Conservation (phyloP, 2,888 invertebrate genomes). For the Spodoptera exigua region DNA sequence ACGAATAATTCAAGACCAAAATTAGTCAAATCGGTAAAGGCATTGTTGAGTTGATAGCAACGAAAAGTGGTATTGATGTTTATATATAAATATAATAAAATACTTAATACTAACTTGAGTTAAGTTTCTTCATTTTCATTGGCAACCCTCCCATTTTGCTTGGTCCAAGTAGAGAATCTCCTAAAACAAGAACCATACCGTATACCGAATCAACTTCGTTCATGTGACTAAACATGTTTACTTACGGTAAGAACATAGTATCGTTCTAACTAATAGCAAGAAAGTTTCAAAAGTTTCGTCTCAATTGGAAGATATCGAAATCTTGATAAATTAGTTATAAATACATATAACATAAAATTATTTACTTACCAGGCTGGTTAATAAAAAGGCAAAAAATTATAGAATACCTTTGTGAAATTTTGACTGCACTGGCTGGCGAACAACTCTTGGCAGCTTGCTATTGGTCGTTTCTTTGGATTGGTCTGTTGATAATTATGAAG, state of each 20-base stretch:
- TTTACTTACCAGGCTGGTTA: conserved; percentile 51
- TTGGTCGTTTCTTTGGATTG: conserved; percentile 39
- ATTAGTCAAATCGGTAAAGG: no score
- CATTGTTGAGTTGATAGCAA: no score
- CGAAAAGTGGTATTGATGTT: no score
- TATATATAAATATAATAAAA: background rate
- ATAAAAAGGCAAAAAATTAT: conserved; percentile 6
- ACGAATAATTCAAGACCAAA: no score
- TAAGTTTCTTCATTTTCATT: conserved; percentile 29
- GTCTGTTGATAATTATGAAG: conserved; percentile 21
- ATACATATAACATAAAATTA: no score
- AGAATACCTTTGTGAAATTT: conserved; percentile 33
- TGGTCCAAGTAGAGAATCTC: conserved; percentile 43
- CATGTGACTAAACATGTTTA: no score
- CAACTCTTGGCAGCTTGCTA: conserved; percentile 58
- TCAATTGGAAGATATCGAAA: no score
- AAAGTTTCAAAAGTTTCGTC: no score
- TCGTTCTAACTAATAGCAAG: no score
- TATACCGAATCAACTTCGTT: conserved; percentile 7
- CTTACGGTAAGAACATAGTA: no score
- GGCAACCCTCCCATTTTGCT: conserved; percentile 33
- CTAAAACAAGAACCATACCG: conserved; percentile 36
- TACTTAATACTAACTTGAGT: conserved; percentile 26
- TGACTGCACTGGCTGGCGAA: conserved; percentile 25
- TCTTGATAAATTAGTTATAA: no score